A percentile compares a stretch with the other conserved stretches of the same genome.
These are phyloP conservation scores for Gymnocheta viridis DNA, from an alignment of 2,888 invertebrate genomes.

Conservation along the genomic window DNA sequence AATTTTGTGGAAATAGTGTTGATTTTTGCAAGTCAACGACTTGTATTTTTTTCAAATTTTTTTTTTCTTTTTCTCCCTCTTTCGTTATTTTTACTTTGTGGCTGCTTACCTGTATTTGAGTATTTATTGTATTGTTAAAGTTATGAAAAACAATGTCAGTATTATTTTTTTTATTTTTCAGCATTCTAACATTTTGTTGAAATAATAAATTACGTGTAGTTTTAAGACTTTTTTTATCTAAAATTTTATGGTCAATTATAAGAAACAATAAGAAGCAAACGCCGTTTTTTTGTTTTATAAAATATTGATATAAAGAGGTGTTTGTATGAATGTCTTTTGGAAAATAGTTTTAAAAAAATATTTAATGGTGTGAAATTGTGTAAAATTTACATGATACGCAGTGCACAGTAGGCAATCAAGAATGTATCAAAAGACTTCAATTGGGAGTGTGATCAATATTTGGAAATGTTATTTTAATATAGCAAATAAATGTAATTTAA, in stretches of 20 bases:
- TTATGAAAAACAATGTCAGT: slow-evolving; percentile 43
- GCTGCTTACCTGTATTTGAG: neutral
- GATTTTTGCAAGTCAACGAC: slow-evolving; percentile 70
- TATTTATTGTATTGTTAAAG: slow-evolving; percentile 29
- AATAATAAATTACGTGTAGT: slow-evolving; percentile 46
- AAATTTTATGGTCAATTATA: neutral
- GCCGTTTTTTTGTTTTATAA: neutral
- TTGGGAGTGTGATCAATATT: too few species aligned
- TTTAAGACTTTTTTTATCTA: neutral
- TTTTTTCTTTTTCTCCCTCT: neutral
- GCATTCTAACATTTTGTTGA: slow-evolving; percentile 26
- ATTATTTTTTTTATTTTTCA: slow-evolving; percentile 22
- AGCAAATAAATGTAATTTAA: too few species aligned
- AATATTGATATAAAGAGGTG: neutral
- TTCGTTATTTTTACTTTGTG: slow-evolving; percentile 20
- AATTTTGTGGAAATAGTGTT: slow-evolving; percentile 56
- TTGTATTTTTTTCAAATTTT: slow-evolving; percentile 29
- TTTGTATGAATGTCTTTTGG: neutral
- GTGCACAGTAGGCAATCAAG: too few species aligned
- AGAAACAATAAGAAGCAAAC: neutral
- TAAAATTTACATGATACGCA: too few species aligned
- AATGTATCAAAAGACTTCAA: too few species aligned
- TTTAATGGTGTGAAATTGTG: neutral
- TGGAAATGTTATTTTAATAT: too few species aligned
- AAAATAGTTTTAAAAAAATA: neutral